phyloP scores from a whole-genome alignment of 2,113 vertebrate genomes.

The Serinus canaria region DNA sequence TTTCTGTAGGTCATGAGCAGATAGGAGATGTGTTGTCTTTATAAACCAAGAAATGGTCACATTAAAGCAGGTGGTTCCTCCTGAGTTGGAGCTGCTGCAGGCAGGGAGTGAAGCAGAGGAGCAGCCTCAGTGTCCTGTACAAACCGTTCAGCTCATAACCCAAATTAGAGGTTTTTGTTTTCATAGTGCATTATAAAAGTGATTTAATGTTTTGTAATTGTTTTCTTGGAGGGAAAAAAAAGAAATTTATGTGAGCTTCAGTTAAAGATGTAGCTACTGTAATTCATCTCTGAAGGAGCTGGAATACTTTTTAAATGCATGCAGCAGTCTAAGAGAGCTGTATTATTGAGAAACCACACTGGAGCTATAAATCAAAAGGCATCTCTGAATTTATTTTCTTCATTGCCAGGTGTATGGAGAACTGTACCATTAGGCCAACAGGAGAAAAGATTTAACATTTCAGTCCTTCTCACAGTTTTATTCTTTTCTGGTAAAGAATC shows the following conservation, averaged over 20 bases:
- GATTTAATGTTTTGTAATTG: constrained; percentile 62
- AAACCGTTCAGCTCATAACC: background rate
- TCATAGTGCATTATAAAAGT: constrained; percentile 10
- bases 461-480: background rate
- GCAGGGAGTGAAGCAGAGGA: background rate
- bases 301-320: background rate
- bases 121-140: background rate
- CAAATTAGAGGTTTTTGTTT: constrained; percentile 40
- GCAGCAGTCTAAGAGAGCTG: constrained; percentile 15
- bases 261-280: constrained; percentile 33
- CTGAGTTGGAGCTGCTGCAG: background rate
- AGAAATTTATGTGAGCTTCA: constrained; percentile 32
- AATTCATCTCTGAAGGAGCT: constrained; percentile 19
- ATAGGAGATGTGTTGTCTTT: background rate
- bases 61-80: background rate
- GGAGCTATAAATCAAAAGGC: constrained; percentile 34
- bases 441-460: constrained; percentile 27
- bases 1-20: background rate
- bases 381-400: constrained; percentile 25
- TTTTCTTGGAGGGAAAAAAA: constrained; percentile 28
- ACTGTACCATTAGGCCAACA: background rate
- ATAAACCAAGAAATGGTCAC: background rate
- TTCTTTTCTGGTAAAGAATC: background rate
- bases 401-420: constrained; percentile 25
- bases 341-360: constrained; percentile 40